Evolutionary conservation across 2,113 vertebrate genomes (phyloP), one percentile per base, ranked within the genome.

Genomic region (Anseranas semipalmata): DNA sequence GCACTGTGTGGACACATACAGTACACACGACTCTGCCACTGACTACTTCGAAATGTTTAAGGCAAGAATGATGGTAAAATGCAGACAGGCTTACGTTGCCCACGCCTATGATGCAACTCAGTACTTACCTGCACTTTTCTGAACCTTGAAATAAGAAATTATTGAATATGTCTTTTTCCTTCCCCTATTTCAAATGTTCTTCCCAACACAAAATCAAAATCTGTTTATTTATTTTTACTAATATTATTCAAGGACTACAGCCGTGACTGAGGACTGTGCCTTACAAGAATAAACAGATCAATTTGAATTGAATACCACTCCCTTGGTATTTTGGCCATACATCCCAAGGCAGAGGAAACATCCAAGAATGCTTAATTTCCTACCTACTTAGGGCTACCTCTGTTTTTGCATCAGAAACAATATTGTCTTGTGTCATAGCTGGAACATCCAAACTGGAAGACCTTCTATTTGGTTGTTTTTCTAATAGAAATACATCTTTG

Each of bases 1-100:
- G 43, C 27, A 48, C 14, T 2, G 0, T 8, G n/a, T 27, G 56
- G 73, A 55, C 33, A 45, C 4, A 16, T 53, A 48, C 1, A 5
- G 16, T 48, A 55, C 17, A 43, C 21, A 16, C 4, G 75, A 11
- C 39, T 39, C 12, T 9, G 33, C 10, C 22, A 3, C 20, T 48
- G 37, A 67, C 68, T 41, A 50, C 43, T 17, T 2, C 22, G 28
- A 79, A 87, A 37, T 0, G 1, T 72, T 81, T 59, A 46, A 70
- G 43, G 41, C 32, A 66, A 58, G 63, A 75, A 6, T 4, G 2
- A 12, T 27, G 18, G 15, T 41, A 41, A 60, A 90, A 21, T 16
- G 19, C 41, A 66, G 21, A 13, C 15, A 66, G 50, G 13, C 25
- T 93, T 72, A 33, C 25, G 14, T 28, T 43, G 32, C 6, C 21